Evolutionary conservation across 1,140 invertebrate species (phyloP), one percentile per base, ranked within the genome.

Genomic region (Aphelenchoides besseyi): DNA sequence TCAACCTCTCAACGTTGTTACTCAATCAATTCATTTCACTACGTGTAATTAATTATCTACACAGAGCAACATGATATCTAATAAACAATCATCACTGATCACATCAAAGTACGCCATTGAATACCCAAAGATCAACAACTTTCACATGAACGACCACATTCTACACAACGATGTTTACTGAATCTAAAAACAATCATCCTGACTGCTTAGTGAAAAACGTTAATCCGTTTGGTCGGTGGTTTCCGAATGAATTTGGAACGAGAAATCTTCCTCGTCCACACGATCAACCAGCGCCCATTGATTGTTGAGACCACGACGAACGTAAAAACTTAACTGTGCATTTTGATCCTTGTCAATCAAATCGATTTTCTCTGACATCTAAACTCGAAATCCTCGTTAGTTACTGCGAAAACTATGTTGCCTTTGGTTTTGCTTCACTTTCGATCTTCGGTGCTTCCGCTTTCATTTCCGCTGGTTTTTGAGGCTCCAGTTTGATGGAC

Each of bases 91-190:
- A 16, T 23, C 41, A 16, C 41, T 48, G n/a, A n/a, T n/a, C n/a
- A n/a, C n/a, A n/a, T n/a, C n/a, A n/a, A n/a, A n/a, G n/a, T n/a
- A n/a, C n/a, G n/a, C n/a, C n/a, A n/a, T n/a, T n/a, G n/a, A 32
- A 12, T 12, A 12, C 57, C 8, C 57, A 23, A 36, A 12, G 16
- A 70, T 71, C 35, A 70, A 28, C 8, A 29, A 68, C 30, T 48
- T 23, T 18, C 12, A 76, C 73, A 12, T 16, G 30, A 12, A 74
- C 29, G 12, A 18, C n/a, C 5, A 41, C 37, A 41, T 41, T n/a
- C n/a, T n/a, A n/a, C n/a, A n/a, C n/a, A n/a, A n/a, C n/a, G n/a
- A n/a, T n/a, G n/a, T n/a, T n/a, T n/a, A n/a, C n/a, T n/a, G n/a
- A n/a, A n/a, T n/a, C n/a, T n/a, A n/a, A n/a, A n/a, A n/a, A n/a